A percentile compares a stretch with the other conserved stretches of the same genome.
These are phyloP conservation scores for Branchellion lobata DNA, from an alignment of 2,888 invertebrate genomes.

Conservation along the genomic window DNA sequence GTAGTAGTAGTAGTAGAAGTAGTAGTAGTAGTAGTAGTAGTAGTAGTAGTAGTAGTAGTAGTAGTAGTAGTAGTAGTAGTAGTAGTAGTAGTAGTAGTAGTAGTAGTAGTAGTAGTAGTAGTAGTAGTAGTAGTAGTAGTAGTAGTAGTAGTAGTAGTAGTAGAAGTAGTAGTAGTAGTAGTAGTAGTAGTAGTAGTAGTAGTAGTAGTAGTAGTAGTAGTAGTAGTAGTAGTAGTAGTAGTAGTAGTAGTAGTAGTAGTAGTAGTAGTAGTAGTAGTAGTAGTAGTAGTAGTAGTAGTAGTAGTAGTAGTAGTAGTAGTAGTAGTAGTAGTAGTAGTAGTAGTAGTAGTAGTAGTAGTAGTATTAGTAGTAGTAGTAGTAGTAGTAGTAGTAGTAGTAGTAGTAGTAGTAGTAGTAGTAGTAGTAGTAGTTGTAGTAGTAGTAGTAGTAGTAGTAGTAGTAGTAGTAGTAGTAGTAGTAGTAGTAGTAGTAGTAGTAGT, in stretches of 20 bases:
- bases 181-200: slow-evolving; percentile 47
- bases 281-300: slow-evolving; percentile 47
- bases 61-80: slow-evolving; percentile 48
- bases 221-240: slow-evolving; percentile 48
- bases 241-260: slow-evolving; percentile 47
- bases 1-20: slow-evolving; percentile 46
- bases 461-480: slow-evolving; percentile 46
- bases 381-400: background rate
- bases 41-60: slow-evolving; percentile 46
- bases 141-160: slow-evolving; percentile 47
- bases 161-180: slow-evolving; percentile 47
- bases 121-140: slow-evolving; percentile 46
- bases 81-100: slow-evolving; percentile 48
- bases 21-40: slow-evolving; percentile 48
- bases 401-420: slow-evolving; percentile 30
- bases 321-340: slow-evolving; percentile 47
- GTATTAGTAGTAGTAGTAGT: slow-evolving; percentile 14
- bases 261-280: slow-evolving; percentile 47
- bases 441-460: slow-evolving; percentile 47
- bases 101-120: slow-evolving; percentile 43
- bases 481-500: slow-evolving; percentile 48
- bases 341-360: slow-evolving; percentile 47
- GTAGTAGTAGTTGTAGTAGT: slow-evolving; percentile 45
- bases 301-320: slow-evolving; percentile 47
- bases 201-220: slow-evolving; percentile 47